phyloP scores from a whole-genome alignment of 2,113 vertebrate genomes.

The Oxyruncus cristatus region DNA sequence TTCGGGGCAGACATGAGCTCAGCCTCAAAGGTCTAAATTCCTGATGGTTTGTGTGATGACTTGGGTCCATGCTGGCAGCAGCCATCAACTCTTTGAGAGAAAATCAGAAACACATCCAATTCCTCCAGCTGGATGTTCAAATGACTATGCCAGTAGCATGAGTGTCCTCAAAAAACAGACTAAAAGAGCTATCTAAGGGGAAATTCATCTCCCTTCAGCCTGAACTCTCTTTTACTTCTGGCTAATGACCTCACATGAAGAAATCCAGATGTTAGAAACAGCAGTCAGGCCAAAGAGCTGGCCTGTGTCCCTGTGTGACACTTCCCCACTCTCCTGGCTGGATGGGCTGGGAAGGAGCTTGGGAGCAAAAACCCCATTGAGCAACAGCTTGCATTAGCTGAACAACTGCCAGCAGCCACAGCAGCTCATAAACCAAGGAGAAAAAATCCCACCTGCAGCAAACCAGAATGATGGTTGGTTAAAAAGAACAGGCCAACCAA shows the following conservation, averaged over 20 bases:
- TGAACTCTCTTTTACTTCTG: neutral
- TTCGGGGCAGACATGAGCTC: neutral
- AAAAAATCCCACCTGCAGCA: neutral
- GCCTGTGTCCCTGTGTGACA: rapidly evolving
- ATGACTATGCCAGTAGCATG: rapidly evolving
- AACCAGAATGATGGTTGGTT: neutral
- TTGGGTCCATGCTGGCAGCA: neutral
- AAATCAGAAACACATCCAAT: neutral
- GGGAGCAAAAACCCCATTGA: neutral
- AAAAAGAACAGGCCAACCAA: rapidly evolving
- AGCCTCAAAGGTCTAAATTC: neutral
- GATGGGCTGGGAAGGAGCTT: neutral
- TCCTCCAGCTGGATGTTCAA: neutral
- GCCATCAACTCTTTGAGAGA: neutral
- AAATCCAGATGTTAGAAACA: neutral
- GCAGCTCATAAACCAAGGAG: neutral
- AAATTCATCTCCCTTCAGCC: neutral
- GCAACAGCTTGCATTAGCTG: neutral
- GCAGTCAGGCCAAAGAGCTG: neutral
- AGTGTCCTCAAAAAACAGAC: neutral
- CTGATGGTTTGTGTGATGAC: neutral
- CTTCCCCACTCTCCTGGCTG: neutral
- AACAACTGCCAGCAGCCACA: neutral
- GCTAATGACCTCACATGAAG: neutral
- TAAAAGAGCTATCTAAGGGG: neutral